Conservation (phyloP, 2,888 invertebrate genomes). For the Drosophila fungiperda region DNA sequence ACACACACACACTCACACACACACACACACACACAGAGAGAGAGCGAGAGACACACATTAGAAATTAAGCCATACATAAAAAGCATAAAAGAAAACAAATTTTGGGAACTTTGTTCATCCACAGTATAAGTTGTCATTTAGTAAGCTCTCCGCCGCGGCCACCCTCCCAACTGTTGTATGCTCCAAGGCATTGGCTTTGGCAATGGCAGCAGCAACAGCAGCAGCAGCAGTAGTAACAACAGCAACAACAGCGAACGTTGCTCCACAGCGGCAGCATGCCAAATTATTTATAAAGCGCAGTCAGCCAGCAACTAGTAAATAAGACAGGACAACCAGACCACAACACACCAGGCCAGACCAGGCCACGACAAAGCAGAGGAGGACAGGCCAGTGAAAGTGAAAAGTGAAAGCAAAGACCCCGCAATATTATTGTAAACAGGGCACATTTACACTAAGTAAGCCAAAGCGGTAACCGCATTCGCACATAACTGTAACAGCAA, state of each 20-base stretch:
- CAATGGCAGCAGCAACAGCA: constrained; percentile 32
- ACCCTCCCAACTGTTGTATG: neutral
- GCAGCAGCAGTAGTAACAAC: constrained; percentile 7
- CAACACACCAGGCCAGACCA: neutral
- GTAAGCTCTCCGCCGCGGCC: neutral
- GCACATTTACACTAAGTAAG: constrained; percentile 27
- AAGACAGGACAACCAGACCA: constrained; percentile 17
- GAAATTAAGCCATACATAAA: neutral
- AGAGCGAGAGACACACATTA: neutral
- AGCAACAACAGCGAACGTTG: constrained; percentile 42
- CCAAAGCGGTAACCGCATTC: constrained; percentile 30
- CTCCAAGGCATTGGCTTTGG: constrained; percentile 16
- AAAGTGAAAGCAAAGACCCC: constrained; percentile 19
- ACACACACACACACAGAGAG: neutral
- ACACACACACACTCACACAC: neutral
- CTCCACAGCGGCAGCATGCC: constrained; percentile 59
- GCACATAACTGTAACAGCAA: constrained; percentile 10
- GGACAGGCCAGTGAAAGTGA: constrained; percentile 40
- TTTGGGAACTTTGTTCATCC: neutral
- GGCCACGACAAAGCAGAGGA: neutral
- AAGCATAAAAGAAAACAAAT: neutral
- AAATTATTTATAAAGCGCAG: constrained; percentile 68
- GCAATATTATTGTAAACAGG: constrained; percentile 40
- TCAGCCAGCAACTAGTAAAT: constrained; percentile 71
- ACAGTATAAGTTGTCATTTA: neutral